Evolutionary conservation across 1,140 invertebrate species (phyloP), one percentile per base, ranked within the genome.

Genomic region (Drosophila tsacasi): DNA sequence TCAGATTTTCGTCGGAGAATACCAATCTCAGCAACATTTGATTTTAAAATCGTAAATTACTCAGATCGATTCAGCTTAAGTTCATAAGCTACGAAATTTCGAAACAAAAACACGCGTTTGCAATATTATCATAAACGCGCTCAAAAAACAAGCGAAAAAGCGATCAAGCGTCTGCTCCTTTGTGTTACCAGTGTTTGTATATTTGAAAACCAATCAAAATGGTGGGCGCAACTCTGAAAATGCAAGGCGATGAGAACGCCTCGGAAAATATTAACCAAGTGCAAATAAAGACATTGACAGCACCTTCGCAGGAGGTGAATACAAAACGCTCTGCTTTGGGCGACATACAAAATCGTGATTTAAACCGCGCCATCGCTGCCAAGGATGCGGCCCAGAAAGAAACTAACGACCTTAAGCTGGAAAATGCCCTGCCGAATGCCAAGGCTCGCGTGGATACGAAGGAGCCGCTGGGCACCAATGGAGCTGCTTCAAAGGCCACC

Each of bases 371-470:
- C 8, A 42, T 76, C 5, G 54, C 57, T 15, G 12, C 12, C 12
- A 37, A 37, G 35, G 35, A 37, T 37, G 35, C 12, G 32, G 32
- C 5, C 35, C 35, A 37, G 35, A 37, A 37, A 13, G 86, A 92
- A 30, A 67, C 87, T 35, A 92, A 92, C 52, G 86, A 91, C 60
- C 50, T 76, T 1, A 93, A 92, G 59, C 42, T 92, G 37, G 68
- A 84, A 39, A 78, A 84, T 60, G 73, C 73, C 15, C 60, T 86
- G 35, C 79, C 80, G 13, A 79, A 69, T 54, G 75, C 83, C 23
- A 93, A 93, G 57, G 76, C 92, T 19, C 90, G 91, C 30, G 92
- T 93, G 59, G 92, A 93, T 44, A 87, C 87, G 2, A 93, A 93
- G 30, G 72, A 79, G 52, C 66, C 78, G 4, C 15, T 87, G 62